Conservation (phyloP, 2,797 vertebrate species). For the Columba guinea region DNA sequence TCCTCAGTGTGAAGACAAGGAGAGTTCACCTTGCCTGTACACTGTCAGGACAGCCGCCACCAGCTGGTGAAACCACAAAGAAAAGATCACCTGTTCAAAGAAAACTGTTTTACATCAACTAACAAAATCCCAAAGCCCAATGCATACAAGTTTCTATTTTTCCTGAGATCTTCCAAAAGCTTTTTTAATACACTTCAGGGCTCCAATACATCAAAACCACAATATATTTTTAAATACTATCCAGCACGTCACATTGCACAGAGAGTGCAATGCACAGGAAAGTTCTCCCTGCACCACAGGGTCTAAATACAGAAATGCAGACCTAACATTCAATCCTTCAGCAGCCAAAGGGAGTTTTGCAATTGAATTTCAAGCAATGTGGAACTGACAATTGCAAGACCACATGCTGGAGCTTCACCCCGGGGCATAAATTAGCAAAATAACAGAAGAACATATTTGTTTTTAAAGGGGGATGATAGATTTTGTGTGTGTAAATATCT, state of each 20-base stretch:
- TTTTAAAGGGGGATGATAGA: neutral
- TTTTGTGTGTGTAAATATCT: neutral
- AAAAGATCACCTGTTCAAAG: neutral
- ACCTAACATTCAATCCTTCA: neutral
- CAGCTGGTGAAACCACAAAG: neutral
- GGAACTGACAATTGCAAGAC: neutral
- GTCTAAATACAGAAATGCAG: neutral
- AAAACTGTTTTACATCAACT: neutral
- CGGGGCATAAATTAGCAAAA: neutral
- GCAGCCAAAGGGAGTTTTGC: neutral
- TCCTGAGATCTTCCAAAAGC: neutral
- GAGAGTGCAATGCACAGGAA: neutral
- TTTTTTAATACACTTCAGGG: neutral
- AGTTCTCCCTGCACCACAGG: neutral
- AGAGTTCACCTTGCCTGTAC: neutral
- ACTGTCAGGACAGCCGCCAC: neutral
- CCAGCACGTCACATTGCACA: neutral
- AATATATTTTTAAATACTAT: neutral
- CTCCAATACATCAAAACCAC: neutral
- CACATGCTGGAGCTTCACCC: neutral
- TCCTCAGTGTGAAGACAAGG: neutral
- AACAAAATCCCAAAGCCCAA: neutral
- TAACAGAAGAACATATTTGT: neutral
- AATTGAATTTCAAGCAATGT: neutral
- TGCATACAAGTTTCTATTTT: fast-evolving